Evolutionary conservation across 2,888 invertebrate genomes (phyloP), one percentile per base, ranked within the genome.

Genomic region (Ichneumoninae sp.): DNA sequence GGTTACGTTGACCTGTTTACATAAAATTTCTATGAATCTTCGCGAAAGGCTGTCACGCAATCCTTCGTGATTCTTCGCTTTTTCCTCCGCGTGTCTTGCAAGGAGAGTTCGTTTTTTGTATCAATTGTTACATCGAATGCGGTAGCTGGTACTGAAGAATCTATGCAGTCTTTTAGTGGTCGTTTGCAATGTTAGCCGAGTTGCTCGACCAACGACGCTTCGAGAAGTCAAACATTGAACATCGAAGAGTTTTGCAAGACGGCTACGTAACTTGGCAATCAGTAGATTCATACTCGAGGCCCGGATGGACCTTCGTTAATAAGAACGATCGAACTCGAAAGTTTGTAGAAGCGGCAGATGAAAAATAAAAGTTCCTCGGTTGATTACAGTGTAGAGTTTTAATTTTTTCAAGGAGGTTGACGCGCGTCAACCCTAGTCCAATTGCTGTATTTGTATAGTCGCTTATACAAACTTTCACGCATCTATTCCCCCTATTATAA

Each of bases 151-250:
- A 33, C 33, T 33, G 30, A 57, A 78, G 63, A 75, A 75, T 75
- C 57, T 71, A 79, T 79, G 79, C 82, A 75, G n/a, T 2, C 33
- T 54, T 57, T 52, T 40, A 3, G 65, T 44, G 52, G 52, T 63
- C 50, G 60, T 66, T 70, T 75, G 36, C 47, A 47, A 19, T 40
- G 19, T 63, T 26, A 26, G 40, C 36, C 19, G 36, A 65, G 50
- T 30, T 50, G 57, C 19, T 71, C 63, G 19, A 33, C 6, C 6
- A 33, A 33, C 5, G 33, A 33, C 5, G 33, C 33, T 33, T 33
- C 33, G 33, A 5, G 33, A 33, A 33, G 19, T 63, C 33, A 26
- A 65, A 75, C 65, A 50, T 65, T 63, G 63, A 65, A 7, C 13
- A 16, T 36, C 4, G 60, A 60, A 60, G 4, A 33, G 33, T 60